Conservation (phyloP, 2,888 invertebrate species). For the Eurois occulta region DNA sequence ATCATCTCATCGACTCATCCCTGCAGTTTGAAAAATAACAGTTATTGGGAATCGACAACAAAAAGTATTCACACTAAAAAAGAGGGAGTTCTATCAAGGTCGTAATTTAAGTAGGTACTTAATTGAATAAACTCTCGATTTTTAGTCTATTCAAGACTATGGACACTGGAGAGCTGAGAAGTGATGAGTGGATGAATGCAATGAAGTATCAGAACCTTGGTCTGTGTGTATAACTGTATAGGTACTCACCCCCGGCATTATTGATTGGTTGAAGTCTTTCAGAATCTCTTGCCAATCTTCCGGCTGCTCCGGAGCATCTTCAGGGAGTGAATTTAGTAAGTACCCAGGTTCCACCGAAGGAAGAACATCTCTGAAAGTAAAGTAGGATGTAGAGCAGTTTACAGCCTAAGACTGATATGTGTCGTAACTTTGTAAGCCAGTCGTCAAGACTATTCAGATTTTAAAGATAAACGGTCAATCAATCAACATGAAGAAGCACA, state of each 20-base stretch:
- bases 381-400: background rate
- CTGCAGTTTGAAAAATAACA: background rate
- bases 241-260: conserved; percentile 96
- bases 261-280: conserved; percentile 95
- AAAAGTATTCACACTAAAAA: background rate
- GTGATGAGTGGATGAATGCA: background rate
- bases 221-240: background rate
- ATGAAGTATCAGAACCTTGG: background rate
- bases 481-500: background rate
- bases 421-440: background rate
- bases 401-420: too few relatives aligned
- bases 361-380: conserved; percentile 92
- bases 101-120: background rate
- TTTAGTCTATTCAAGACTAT: background rate
- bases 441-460: background rate
- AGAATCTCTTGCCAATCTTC: conserved; percentile 97
- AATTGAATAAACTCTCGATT: background rate
- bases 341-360: conserved; percentile 98
- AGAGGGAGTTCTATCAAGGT: conserved; percentile 10
- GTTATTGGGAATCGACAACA: background rate
- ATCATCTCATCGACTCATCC: background rate
- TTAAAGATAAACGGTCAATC: background rate
- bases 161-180: background rate
- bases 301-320: conserved; percentile 94
- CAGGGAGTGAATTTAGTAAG: conserved; percentile 94